Base-by-base conservation (phyloP, 2,113 vertebrate species). In the Rhipidura dahli region DNA sequence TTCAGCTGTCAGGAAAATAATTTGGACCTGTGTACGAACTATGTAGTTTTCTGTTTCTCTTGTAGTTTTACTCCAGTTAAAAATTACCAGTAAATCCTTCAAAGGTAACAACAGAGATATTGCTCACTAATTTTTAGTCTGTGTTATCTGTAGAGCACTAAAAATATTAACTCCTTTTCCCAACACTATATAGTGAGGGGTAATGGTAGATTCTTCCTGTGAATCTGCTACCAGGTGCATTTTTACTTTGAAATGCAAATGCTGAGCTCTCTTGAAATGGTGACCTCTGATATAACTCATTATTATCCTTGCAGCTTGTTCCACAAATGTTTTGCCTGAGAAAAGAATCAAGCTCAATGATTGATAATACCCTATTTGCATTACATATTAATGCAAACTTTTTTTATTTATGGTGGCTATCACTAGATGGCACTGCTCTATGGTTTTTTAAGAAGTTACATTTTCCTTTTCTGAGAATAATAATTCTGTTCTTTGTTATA, bases 391-490 rank as follows among this genome's bases (percentile, higher is more conserved):
- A 60, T 83, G 27, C 5, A 37, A 83, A 39, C 14, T 35, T 77
- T 66, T 70, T 78, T 61, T 89, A 60, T 93, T 94, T 90, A 53
- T 91, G 35, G 22, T 71, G 81, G n/a, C 73, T 96, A 83, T 95
- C 94, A 85, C 94, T 96, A 96, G 93, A 77, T 95, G 93, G 95
- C 94, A 94, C 57, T 97, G 93, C 87, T 89, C 69, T 87, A 82
- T 94, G 95, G 9, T 90, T 37, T 93, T 92, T 45, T 69, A 73
- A 92, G 18, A 63, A 50, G 7, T 59, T 86, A 11, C 9, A 19
- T 82, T 83, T 93, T 69, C 10, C 13, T 81, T 87, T 87, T 80
- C 50, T 87, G 84, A 59, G 69, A 69, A 63, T 78, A 50, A 27
- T 61, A 1, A 18, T 73, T 83, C 31, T 83, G 2, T 51, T 88